A percentile compares a stretch with the other conserved stretches of the same genome.
Conservation (phyloP, 2,113 vertebrate genomes). For the Castor canadensis region DNA sequence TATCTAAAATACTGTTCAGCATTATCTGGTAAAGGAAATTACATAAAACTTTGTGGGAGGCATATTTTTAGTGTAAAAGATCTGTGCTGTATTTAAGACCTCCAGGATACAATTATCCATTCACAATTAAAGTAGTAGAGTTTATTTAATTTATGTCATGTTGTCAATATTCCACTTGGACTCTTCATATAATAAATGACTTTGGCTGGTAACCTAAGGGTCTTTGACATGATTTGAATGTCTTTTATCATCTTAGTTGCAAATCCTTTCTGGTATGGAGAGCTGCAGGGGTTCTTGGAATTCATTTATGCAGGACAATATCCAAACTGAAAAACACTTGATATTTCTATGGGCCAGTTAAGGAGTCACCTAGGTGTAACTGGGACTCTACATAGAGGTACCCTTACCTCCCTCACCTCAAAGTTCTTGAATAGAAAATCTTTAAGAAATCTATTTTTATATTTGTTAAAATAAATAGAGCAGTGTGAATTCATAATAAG, state of each 20-base stretch:
- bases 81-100: neutral
- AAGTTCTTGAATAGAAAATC: slow-evolving; percentile 34
- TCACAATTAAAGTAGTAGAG: slow-evolving; percentile 39
- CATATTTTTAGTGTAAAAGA: slow-evolving; percentile 47
- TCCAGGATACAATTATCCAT: neutral
- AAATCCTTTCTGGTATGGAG: neutral
- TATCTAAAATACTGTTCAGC: slow-evolving; percentile 23
- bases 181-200: slow-evolving; percentile 38
- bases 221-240: neutral
- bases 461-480: slow-evolving; percentile 57
- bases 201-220: slow-evolving; percentile 17
- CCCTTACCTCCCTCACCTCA: neutral
- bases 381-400: neutral
- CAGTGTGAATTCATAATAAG: neutral
- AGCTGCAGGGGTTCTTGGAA: neutral
- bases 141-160: slow-evolving; percentile 35
- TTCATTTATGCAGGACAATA: slow-evolving; percentile 7
- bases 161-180: slow-evolving; percentile 36
- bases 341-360: slow-evolving; percentile 21
- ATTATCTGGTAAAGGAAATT: slow-evolving; percentile 31
- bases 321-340: neutral
- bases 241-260: neutral
- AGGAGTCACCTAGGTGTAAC: neutral
- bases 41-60: neutral
- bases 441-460: neutral